Base-by-base conservation (phyloP, 2,113 vertebrate species). In the Erpornis zantholeuca region DNA sequence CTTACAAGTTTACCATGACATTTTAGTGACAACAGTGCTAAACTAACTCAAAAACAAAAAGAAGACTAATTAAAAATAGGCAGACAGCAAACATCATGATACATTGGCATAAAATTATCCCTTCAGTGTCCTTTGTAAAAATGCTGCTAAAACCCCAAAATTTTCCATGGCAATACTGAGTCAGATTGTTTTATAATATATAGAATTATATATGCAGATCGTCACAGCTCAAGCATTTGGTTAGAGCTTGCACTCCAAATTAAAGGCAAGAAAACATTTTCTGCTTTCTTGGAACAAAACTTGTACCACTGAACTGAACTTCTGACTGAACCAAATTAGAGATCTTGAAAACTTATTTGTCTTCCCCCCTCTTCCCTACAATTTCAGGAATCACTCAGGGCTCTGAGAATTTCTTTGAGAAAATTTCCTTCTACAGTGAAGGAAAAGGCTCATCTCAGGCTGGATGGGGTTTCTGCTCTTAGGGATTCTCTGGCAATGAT, bases 1-100 rank as follows among this genome's bases (percentile, higher is more conserved):
- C 83, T 96, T 97, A 88, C 92, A 96, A 95, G 94, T 97, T 96
- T 83, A 96, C 96, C 96, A 95, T 96, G 94, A 97, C 96, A 97
- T 95, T 93, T 95, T 95, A 96, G 92, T 96, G 96, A 97, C 96
- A 96, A 96, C 90, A 93, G 93, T 3, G 14, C 94, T 95, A 88
- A 93, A 96, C 86, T 86, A 96, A 95, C 92, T 95, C 59, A 47
- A 75, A 94, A 92, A 81, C 85, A 94, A 96, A 96, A 97, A 93
- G 57, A 40, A 81, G 82, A 33, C 90, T 96, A 97, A 97, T 96
- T 97, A 97, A 92, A 95, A 97, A 90, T 96, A 88, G 93, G 69
- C 88, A 96, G 92, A 88, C 52, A 82, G 93, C 0, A 1, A 95
- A 88, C 90, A 86, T 97, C 94, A 86, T 88, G 94, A 96, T 93